These are phyloP conservation scores for Beroe ovata DNA, from an alignment of 37 sponge, comb jelly and placozoan species.

Conservation along the genomic window DNA sequence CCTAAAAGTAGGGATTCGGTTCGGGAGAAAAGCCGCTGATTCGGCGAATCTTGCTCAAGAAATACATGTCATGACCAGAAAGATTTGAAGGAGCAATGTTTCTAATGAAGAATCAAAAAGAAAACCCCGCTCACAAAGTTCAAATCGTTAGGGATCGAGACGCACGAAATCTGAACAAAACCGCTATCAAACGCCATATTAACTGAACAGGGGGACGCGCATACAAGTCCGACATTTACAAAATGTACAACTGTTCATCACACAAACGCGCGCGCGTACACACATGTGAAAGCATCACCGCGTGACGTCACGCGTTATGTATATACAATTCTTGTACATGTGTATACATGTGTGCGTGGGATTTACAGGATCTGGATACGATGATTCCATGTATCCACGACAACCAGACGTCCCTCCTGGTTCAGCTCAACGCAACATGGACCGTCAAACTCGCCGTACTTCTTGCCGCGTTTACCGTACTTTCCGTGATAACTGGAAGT, in stretches of 20 bases:
- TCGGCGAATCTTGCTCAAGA: too few relatives aligned
- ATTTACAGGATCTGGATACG: constrained; percentile 68
- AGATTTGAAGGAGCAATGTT: too few relatives aligned
- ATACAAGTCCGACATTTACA: neutral
- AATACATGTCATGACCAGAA: too few relatives aligned
- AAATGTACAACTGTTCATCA: neutral
- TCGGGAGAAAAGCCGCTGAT: too few relatives aligned
- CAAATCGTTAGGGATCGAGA: too few relatives aligned
- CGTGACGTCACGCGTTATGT: neutral
- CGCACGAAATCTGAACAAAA: too few relatives aligned
- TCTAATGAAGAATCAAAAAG: too few relatives aligned
- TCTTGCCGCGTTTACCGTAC: constrained; percentile 59
- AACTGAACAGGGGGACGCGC: neutral
- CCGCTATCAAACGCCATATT: too few relatives aligned
- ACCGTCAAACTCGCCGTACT: constrained; percentile 53
- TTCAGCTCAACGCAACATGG: constrained; percentile 63
- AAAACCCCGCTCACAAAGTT: too few relatives aligned
- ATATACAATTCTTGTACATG: neutral
- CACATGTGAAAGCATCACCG: neutral
- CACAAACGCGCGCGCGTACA: neutral
- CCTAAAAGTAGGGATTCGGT: constrained; percentile 11
- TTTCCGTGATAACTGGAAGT: constrained; percentile 34
- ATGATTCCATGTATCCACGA: constrained; percentile 57
- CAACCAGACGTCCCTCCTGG: constrained; percentile 55
- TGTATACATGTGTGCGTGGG: neutral